A percentile compares a stretch with the other conserved stretches of the same genome.
Evolutionary conservation across 2,888 invertebrate genomes (phyloP).

Genomic region (Papilio protenor): DNA sequence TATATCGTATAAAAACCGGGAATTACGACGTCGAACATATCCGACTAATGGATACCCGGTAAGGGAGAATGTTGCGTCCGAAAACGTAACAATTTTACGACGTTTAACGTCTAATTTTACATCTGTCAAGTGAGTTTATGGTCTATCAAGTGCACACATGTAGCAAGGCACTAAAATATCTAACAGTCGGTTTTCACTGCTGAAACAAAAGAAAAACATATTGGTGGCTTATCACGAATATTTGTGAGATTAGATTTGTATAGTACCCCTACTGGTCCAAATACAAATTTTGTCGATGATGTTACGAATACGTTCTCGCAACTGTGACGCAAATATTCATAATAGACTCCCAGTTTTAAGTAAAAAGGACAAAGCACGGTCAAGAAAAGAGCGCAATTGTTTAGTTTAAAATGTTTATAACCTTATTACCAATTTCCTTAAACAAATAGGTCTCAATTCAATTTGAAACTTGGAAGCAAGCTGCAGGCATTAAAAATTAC

Average conservation of each 20-base stretch:
- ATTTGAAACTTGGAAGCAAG: background rate
- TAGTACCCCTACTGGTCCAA: too few species aligned
- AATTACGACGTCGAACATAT: conserved; percentile 27
- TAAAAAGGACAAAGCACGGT: background rate
- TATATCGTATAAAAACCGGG: conserved; percentile 31
- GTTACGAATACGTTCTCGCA: too few species aligned
- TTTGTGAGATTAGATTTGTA: too few species aligned
- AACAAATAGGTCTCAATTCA: too few species aligned
- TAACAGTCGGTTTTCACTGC: background rate
- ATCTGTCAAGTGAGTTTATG: conserved; percentile 46
- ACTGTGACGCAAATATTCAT: too few species aligned
- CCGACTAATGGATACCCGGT: conserved; percentile 16
- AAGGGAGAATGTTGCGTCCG: conserved; percentile 30
- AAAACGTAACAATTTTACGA: conserved; percentile 34
- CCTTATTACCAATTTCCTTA: too few species aligned
- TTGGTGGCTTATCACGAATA: too few species aligned
- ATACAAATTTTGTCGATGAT: background rate
- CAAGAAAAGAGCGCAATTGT: too few species aligned
- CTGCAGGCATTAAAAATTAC: background rate
- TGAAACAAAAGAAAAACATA: background rate
- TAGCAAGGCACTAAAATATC: conserved; percentile 32
- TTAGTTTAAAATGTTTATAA: too few species aligned
- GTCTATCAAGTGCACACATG: conserved; percentile 44
- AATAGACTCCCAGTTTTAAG: background rate
- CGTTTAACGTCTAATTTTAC: conserved; percentile 41